A percentile compares a stretch with the other conserved stretches of the same genome.
Evolutionary conservation across 2,888 invertebrate species (phyloP).

Genomic region (Bombylius major): DNA sequence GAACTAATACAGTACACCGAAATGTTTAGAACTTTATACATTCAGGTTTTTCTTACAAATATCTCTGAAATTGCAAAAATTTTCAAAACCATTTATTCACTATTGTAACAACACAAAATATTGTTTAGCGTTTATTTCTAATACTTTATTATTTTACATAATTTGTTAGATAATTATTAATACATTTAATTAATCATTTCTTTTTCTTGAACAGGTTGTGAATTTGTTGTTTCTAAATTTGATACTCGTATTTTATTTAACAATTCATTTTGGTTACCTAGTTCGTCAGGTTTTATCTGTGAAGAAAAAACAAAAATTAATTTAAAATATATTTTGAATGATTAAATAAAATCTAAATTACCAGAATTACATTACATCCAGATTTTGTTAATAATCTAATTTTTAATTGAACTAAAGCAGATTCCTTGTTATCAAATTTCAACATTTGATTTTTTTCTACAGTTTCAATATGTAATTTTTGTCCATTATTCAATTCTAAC

Average conservation of each 20-base stretch:
- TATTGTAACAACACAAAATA: too few relatives aligned
- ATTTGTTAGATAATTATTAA: not conserved
- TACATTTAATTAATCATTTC: not conserved
- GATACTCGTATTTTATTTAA: not conserved
- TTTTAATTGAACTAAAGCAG: slow-evolving; percentile 25
- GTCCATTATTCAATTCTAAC: slow-evolving; percentile 16
- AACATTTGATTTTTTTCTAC: slow-evolving; percentile 25
- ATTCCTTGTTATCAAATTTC: slow-evolving; percentile 23
- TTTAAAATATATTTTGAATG: too few relatives aligned
- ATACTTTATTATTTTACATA: not conserved
- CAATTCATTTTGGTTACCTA: not conserved
- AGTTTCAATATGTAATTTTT: slow-evolving; percentile 22
- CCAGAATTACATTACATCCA: slow-evolving; percentile 25
- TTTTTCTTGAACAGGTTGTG: not conserved
- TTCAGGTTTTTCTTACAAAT: too few relatives aligned
- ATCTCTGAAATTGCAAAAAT: too few relatives aligned
- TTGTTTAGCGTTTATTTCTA: too few relatives aligned
- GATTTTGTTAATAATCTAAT: slow-evolving; percentile 22
- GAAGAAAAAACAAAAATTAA: not conserved
- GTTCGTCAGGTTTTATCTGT: not conserved
- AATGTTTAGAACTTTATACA: too few relatives aligned
- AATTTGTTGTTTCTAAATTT: not conserved
- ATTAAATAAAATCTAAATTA: slow-evolving; percentile 14
- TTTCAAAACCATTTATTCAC: too few relatives aligned
- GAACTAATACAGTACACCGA: too few relatives aligned